Percentiles rank a stretch among this genome's conserved stretches.
phyloP scores from a whole-genome alignment of 2,113 vertebrate genomes.

The Megaceryle torquata region DNA sequence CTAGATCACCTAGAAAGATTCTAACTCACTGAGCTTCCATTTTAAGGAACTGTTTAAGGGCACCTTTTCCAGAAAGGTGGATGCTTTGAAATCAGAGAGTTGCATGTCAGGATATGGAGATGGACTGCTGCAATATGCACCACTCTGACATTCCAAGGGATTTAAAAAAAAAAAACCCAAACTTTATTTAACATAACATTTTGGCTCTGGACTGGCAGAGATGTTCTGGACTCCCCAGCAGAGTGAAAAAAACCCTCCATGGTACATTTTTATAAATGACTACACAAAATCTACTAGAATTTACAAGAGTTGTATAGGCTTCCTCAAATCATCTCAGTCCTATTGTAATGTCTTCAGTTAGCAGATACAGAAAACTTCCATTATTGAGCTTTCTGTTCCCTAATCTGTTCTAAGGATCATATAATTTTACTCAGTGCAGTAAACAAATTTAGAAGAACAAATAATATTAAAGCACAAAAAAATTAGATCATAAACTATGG shows the following conservation, averaged over 20 bases:
- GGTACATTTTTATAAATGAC: neutral
- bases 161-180: neutral
- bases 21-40: neutral
- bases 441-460: constrained; percentile 65
- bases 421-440: constrained; percentile 68
- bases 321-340: neutral
- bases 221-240: neutral
- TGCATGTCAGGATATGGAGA: neutral
- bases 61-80: neutral
- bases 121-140: neutral
- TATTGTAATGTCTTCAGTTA: neutral
- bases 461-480: constrained; percentile 65
- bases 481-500: constrained; percentile 68
- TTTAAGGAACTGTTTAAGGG: neutral
- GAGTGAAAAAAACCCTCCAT: neutral
- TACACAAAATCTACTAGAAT: neutral
- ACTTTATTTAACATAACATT: neutral
- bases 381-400: constrained; percentile 17
- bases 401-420: constrained; percentile 50
- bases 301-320: neutral
- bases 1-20: neutral
- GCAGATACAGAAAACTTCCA: neutral
- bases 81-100: neutral
- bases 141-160: neutral
- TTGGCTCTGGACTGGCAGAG: neutral